Percentiles rank a stretch among this genome's conserved stretches.
phyloP scores from a whole-genome alignment of 2,113 vertebrate species.

The Silurus asotus region DNA sequence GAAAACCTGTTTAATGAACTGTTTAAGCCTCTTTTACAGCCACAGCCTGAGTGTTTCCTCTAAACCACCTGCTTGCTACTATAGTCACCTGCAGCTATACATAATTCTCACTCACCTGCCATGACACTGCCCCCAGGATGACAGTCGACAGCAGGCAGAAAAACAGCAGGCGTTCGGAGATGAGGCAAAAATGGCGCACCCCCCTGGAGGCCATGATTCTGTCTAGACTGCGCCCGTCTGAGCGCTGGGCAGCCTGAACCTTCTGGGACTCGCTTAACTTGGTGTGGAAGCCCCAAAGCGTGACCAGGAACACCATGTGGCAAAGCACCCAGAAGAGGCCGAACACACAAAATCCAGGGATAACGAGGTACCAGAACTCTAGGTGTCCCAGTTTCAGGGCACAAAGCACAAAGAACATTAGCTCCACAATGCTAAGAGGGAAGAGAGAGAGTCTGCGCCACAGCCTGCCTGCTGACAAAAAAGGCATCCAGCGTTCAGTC shows the following conservation, averaged over 20 bases:
- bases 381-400: slow-evolving; percentile 87
- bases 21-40: neutral
- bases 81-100: neutral
- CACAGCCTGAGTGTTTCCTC: neutral
- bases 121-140: slow-evolving; percentile 88
- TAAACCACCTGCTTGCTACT: neutral
- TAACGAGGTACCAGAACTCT: slow-evolving; percentile 94
- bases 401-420: slow-evolving; percentile 86
- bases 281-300: slow-evolving; percentile 96
- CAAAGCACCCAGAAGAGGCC: slow-evolving; percentile 94
- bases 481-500: slow-evolving; percentile 90
- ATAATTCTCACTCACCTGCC: slow-evolving; percentile 82
- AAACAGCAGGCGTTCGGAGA: slow-evolving; percentile 92
- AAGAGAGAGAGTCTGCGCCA: slow-evolving; percentile 87
- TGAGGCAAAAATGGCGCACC: slow-evolving; percentile 98
- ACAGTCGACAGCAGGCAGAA: slow-evolving; percentile 88
- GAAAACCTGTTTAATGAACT: neutral
- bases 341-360: slow-evolving; percentile 94
- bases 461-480: slow-evolving; percentile 83
- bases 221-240: slow-evolving; percentile 83
- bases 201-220: slow-evolving; percentile 97
- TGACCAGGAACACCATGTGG: slow-evolving; percentile 91
- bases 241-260: slow-evolving; percentile 79
- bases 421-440: slow-evolving; percentile 79
- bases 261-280: slow-evolving; percentile 94